These are phyloP conservation scores for Lasioglossum malachurum DNA, from an alignment of 2,888 invertebrate species.

Conservation along the genomic window DNA sequence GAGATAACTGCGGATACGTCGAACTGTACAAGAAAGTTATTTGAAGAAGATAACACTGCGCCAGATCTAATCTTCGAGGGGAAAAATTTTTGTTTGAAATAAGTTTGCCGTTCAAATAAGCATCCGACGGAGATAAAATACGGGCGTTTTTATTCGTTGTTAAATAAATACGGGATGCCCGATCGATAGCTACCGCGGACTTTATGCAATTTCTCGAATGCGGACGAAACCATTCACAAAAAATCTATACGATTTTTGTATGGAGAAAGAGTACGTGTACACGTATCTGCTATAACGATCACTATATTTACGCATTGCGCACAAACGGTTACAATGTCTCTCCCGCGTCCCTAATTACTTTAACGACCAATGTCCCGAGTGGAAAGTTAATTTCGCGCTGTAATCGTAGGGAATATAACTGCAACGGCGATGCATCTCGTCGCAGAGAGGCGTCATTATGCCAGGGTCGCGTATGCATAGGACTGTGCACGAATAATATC, in stretches of 20 bases:
- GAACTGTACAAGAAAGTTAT: conserved; percentile 18
- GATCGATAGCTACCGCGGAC: background rate
- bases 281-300: conserved; percentile 13
- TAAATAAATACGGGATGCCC: background rate
- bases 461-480: conserved; percentile 12
- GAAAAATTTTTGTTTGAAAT: background rate
- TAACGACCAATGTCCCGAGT: conserved; percentile 59
- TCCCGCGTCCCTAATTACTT: conserved; percentile 59
- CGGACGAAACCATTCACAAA: background rate
- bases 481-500: background rate
- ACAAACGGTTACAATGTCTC: conserved; percentile 26
- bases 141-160: background rate
- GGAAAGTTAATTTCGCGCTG: conserved; percentile 64
- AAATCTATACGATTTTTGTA: background rate
- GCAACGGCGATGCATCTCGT: conserved; percentile 49
- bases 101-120: background rate
- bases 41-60: conserved; percentile 24
- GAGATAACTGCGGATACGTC: conserved; percentile 18
- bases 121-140: background rate
- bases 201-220: background rate
- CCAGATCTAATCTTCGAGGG: conserved; percentile 19
- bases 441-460: conserved; percentile 33
- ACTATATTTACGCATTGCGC: conserved; percentile 38
- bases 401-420: conserved; percentile 59
- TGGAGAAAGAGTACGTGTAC: background rate